A percentile compares a stretch with the other conserved stretches of the same genome.
These are phyloP conservation scores for Dusona sp. DNA, from an alignment of 2,888 invertebrate species.

Conservation along the genomic window DNA sequence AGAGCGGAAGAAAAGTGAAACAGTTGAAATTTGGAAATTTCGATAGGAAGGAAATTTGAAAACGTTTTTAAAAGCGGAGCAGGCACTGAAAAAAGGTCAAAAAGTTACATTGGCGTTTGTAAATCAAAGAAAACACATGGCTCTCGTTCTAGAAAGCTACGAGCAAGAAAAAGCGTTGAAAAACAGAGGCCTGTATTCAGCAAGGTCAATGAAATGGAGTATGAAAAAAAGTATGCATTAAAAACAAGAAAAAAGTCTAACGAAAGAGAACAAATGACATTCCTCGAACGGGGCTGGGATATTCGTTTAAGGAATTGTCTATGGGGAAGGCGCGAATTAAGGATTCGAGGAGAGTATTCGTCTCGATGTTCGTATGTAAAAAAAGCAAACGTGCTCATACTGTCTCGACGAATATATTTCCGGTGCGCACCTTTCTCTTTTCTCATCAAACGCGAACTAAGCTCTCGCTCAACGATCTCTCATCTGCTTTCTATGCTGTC, in stretches of 20 bases:
- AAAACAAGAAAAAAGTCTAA: neutral
- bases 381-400: constrained; percentile 43
- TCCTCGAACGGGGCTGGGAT: constrained; percentile 1
- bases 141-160: neutral
- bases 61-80: neutral
- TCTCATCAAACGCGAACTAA: constrained; percentile 23
- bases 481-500: constrained; percentile 35
- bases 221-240: too few relatives aligned
- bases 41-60: neutral
- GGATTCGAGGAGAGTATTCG: constrained; percentile 51
- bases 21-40: neutral
- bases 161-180: neutral
- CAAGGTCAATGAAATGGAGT: neutral
- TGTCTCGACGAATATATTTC: constrained; percentile 46
- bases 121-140: neutral
- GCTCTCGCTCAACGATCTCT: constrained; percentile 28
- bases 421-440: constrained; percentile 66
- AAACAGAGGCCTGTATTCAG: neutral
- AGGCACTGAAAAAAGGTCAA: neutral
- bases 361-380: neutral
- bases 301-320: neutral
- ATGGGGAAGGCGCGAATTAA: constrained; percentile 40
- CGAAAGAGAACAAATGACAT: neutral
- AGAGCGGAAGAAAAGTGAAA: neutral
- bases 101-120: neutral